These are phyloP conservation scores for Romanomermis culicivorax DNA, from an alignment of 2,888 invertebrate species.

Conservation along the genomic window DNA sequence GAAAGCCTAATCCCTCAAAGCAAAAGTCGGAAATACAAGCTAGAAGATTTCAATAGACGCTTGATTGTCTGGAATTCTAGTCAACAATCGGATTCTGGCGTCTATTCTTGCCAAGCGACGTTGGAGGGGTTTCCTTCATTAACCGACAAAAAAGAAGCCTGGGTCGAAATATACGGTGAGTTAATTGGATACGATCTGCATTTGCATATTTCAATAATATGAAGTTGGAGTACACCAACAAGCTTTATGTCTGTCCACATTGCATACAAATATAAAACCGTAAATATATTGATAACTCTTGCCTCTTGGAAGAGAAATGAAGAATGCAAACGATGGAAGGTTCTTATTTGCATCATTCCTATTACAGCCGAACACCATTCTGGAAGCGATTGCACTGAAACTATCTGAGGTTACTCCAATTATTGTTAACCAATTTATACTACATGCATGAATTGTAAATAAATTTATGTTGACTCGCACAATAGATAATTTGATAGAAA, in stretches of 20 bases:
- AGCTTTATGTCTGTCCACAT: not conserved
- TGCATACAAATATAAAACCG: no score
- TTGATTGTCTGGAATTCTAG: slow-evolving; percentile 1
- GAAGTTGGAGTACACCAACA: not conserved
- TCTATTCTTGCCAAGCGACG: slow-evolving; percentile 8
- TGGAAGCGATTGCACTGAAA: no score
- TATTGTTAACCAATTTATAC: no score
- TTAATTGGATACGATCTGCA: not conserved
- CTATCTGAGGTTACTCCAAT: no score
- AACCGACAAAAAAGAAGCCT: not conserved
- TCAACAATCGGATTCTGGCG: not conserved
- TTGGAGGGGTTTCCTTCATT: not conserved
- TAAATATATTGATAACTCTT: no score
- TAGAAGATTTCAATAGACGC: slow-evolving; percentile 4
- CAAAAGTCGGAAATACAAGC: not conserved
- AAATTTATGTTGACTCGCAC: no score
- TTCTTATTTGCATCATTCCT: no score
- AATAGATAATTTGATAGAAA: no score
- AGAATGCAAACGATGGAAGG: no score
- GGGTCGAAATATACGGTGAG: slow-evolving; percentile 4
- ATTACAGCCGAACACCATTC: no score
- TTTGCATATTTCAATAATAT: not conserved
- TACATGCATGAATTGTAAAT: no score
- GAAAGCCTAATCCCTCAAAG: not conserved
- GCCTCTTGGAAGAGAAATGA: no score